These are phyloP conservation scores for Catharus bicknelli DNA, from an alignment of 2,113 vertebrate genomes.

Conservation along the genomic window DNA sequence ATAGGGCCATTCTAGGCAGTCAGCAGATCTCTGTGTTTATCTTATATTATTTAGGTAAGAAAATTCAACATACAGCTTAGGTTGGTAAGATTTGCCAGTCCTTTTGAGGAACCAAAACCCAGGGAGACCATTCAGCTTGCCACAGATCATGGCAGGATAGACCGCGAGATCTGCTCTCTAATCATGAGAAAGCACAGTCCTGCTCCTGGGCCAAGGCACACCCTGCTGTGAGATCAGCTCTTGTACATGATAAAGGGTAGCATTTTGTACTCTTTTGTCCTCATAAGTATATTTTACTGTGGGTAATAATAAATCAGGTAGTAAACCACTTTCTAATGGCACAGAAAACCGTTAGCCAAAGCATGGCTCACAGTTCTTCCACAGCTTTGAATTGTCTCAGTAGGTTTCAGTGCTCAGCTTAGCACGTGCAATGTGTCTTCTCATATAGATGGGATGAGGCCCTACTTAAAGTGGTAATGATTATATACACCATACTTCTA, in stretches of 20 bases:
- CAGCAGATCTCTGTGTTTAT: background rate
- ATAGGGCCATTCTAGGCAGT: background rate
- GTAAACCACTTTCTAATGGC: background rate
- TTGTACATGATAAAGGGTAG: background rate
- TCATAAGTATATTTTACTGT: background rate
- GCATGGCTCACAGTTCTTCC: background rate
- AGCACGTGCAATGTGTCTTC: background rate
- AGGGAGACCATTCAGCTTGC: background rate
- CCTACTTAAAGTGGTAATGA: constrained; percentile 35
- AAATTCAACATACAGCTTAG: background rate
- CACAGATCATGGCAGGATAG: background rate
- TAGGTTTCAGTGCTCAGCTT: background rate
- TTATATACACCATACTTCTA: constrained; percentile 58
- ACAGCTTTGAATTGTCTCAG: background rate
- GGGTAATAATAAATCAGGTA: background rate
- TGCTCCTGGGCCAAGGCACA: background rate
- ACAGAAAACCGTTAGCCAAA: background rate
- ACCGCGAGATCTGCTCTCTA: background rate
- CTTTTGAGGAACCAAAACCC: background rate
- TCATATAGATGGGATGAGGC: background rate
- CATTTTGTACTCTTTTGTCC: background rate
- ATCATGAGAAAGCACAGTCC: background rate
- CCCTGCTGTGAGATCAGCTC: background rate
- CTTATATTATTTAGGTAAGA: background rate
- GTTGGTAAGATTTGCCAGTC: background rate